Evolutionary conservation across 2,113 vertebrate species (phyloP), one percentile per base, ranked within the genome.

Genomic region (Sceloporus tristichus): DNA sequence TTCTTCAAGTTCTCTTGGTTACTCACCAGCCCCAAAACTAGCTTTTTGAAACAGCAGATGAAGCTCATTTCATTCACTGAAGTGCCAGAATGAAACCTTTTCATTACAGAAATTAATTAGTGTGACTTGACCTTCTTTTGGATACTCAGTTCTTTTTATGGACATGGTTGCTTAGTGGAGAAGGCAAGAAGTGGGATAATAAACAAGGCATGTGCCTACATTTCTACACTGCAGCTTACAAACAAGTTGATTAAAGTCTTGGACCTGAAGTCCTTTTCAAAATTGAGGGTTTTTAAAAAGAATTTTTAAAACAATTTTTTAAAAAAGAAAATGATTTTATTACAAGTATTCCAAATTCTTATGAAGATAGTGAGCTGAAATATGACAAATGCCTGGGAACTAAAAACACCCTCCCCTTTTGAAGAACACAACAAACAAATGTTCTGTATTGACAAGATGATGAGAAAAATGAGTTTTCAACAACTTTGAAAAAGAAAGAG

Each of bases 31-130:
- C 77, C 82, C 85, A 16, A 89, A 91, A n/a, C 5, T 77, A 59
- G n/a, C 87, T 87, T 92, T 93, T 88, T 4, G 88, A 93, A 92
- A 89, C 85, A 88, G 2, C 76, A 29, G 76, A 27, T 89, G 78
- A 90, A 0, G 0, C 80, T 77, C 40, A 65, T 91, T 93, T 94
- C 83, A 68, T 92, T 76, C 75, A 79, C 53, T 89, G 82, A 56
- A 88, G 87, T 85, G 92, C 93, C 86, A 91, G 79, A 92, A 81
- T 84, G 27, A 93, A 95, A 93, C 66, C 2, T 25, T 94, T 87
- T 89, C 75, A 87, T 89, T 94, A 84, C 23, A 94, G 29, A 95
- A 93, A 93, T 93, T 94, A 95, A 92, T 94, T 90, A 91, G 19
- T 82, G 87, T 90, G 27, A 0, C 10, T 62, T 91, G 88, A 83